Percentiles rank a stretch among this genome's conserved stretches.
phyloP scores from a whole-genome alignment of 2,113 vertebrate species.

The Strix aluco region DNA sequence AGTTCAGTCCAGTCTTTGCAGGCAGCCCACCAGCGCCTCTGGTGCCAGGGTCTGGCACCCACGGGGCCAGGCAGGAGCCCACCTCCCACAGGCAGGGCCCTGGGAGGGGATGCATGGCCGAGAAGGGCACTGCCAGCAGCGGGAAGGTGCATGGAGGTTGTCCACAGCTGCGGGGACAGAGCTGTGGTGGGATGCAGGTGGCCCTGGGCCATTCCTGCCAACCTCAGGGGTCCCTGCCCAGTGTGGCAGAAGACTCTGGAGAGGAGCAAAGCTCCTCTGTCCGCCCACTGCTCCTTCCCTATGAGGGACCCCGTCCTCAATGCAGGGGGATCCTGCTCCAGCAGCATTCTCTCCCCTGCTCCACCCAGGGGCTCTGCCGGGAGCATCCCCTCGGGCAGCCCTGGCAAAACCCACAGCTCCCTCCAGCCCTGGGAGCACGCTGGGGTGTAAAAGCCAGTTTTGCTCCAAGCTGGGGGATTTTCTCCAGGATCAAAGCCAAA shows the following conservation, averaged over 20 bases:
- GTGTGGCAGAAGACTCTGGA: neutral
- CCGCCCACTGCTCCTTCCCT: neutral
- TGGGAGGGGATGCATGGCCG: neutral
- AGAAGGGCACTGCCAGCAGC: neutral
- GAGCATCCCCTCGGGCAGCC: neutral
- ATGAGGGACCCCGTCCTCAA: neutral
- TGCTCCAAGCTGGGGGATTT: neutral
- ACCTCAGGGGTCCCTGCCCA: neutral
- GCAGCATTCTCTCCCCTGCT: neutral
- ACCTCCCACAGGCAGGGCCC: accelerated
- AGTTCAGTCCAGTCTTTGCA: neutral
- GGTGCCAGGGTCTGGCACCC: neutral
- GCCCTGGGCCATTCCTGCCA: neutral
- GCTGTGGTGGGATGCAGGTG: neutral
- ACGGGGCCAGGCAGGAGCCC: neutral
- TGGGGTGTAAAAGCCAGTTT: neutral
- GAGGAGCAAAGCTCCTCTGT: neutral
- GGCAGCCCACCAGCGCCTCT: neutral
- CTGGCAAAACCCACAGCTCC: neutral
- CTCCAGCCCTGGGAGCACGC: accelerated
- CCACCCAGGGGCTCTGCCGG: neutral
- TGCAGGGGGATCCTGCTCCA: neutral
- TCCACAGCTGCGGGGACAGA: neutral
- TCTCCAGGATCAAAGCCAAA: constrained; percentile 48
- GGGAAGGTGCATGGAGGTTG: neutral